A percentile compares a stretch with the other conserved stretches of the same genome.
phyloP scores from a whole-genome alignment of 2,113 vertebrate species.

The Aramus guarauna region DNA sequence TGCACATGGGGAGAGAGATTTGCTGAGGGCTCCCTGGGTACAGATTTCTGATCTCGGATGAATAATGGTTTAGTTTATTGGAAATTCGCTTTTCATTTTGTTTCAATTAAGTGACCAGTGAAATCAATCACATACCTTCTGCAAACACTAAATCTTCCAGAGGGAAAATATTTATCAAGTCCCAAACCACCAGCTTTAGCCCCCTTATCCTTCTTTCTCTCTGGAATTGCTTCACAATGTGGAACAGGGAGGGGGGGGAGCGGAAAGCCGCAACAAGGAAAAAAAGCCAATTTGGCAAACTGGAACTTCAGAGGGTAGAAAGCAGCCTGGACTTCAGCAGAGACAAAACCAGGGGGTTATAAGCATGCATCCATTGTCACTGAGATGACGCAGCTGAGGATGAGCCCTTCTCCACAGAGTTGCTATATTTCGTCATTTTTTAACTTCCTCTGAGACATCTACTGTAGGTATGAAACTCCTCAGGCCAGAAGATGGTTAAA shows the following conservation, averaged over 20 bases:
- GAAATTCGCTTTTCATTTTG: constrained; percentile 77
- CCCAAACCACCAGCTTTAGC: constrained; percentile 52
- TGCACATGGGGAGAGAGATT: neutral
- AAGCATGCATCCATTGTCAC: neutral
- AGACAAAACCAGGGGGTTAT: neutral
- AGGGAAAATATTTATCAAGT: constrained; percentile 74
- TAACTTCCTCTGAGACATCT: neutral
- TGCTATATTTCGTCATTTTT: neutral
- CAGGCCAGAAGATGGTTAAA: neutral
- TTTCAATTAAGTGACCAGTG: constrained; percentile 74
- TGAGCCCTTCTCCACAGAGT: neutral
- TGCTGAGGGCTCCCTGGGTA: constrained; percentile 52
- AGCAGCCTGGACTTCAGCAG: neutral
- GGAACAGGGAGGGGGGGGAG: no score
- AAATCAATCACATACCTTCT: constrained; percentile 76
- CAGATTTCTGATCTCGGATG: constrained; percentile 36
- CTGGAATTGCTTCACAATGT: neutral
- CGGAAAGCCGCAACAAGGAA: neutral
- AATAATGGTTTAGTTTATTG: constrained; percentile 74
- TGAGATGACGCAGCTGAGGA: neutral
- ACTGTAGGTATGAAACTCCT: neutral
- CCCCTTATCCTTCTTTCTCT: neutral
- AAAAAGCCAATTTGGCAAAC: neutral
- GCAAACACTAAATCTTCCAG: constrained; percentile 72
- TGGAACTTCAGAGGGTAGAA: neutral